Base-by-base conservation (phyloP, 2,113 vertebrate genomes). In the Paraplagusia blochii region DNA sequence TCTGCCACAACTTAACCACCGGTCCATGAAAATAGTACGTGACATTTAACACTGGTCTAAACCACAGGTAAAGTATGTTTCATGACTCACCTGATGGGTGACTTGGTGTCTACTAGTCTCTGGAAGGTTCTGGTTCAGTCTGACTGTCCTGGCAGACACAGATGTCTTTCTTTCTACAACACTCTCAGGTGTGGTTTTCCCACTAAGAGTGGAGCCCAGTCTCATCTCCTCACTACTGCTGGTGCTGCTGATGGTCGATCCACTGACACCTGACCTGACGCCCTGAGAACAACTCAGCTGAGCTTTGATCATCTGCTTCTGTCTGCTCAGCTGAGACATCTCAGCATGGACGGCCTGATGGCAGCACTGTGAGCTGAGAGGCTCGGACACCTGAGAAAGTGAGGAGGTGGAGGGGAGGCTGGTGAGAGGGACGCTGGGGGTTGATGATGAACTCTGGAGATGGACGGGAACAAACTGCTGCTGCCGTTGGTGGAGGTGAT, bases 291-390 rank as follows among this genome's bases (percentile, higher is more conserved):
- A 91, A 58, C 11, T 87, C 8, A 94, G 85, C 53, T 93, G 93
- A 47, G 88, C 77, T 80, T 80, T 91, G 38, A 95, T 90, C 12
- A 85, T 66, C 6, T 92, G 80, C n/a, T 95, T 96, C 80, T 96
- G 92, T 51, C 60, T 44, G 1, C 88, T 91, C 40, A 95, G 73
- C 70, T 94, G 88, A 2, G 89, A 80, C 44, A 95, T 93, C 66
- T 92, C 91, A 7, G 79, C 75, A 72, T 91, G 62, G 53, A 95
- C 56, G 29, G 58, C 72, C 46, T 90, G 88, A 9, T 89, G 68
- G 4, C 77, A 86, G 0, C 72, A 72, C 45, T 69, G 59, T 2
- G 63, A 71, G 59, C 49, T 15, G n/a, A 88, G 82, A 5, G 67
- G 50, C 35, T 72, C 58, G 3, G 81, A 78, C 47, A 46, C 48